Conservation (phyloP, 2,797 vertebrate species). For the Platalea minor region DNA sequence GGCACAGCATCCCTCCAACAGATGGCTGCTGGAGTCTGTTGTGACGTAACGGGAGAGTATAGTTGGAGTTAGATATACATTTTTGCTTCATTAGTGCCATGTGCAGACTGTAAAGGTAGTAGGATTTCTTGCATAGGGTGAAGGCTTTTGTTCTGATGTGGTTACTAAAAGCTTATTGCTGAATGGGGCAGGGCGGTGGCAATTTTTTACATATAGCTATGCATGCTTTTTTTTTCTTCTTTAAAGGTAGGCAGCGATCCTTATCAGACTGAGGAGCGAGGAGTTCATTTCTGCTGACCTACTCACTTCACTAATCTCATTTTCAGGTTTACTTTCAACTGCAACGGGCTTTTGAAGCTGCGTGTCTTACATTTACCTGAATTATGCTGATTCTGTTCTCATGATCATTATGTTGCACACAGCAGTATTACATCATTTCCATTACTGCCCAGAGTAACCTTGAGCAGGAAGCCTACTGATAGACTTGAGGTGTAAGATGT, state of each 20-base stretch:
- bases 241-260: neutral
- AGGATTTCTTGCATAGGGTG: neutral
- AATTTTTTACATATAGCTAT: neutral
- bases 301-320: constrained; percentile 47
- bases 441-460: constrained; percentile 1
- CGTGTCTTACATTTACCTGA: constrained; percentile 26
- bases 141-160: neutral
- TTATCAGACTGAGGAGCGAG: neutral
- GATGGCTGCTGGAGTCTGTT: constrained; percentile 1
- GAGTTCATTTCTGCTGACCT: constrained; percentile 35
- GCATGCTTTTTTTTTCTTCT: neutral
- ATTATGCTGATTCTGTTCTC: constrained; percentile 36
- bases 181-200: neutral
- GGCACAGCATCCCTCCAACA: constrained; percentile 19
- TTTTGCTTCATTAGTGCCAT: neutral
- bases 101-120: neutral
- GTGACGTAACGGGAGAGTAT: neutral
- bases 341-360: neutral
- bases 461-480: neutral
- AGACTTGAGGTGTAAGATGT: neutral
- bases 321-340: constrained; percentile 43
- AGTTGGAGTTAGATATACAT: constrained; percentile 8
- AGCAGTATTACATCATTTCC: constrained; percentile 2
- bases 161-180: neutral
- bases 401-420: neutral